A percentile compares a stretch with the other conserved stretches of the same genome.
Evolutionary conservation across 2,113 vertebrate genomes (phyloP).

Genomic region (Tursiops truncatus): DNA sequence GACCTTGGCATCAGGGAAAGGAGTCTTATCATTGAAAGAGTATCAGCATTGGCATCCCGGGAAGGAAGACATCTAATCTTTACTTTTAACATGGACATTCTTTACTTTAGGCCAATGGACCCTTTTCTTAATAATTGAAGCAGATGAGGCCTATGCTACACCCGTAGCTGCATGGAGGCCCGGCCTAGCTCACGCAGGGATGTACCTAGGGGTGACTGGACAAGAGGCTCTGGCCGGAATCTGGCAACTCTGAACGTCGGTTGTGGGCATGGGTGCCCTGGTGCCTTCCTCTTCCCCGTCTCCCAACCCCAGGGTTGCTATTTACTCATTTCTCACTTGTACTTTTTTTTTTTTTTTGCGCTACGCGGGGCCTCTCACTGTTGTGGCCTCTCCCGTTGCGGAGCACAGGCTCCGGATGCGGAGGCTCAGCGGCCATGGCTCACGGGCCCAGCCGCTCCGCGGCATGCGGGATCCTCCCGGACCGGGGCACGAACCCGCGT

Average conservation of each 20-base stretch:
- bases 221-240: conserved; percentile 60
- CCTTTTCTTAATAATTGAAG: not conserved
- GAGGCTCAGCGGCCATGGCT: too few species aligned
- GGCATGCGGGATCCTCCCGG: too few species aligned
- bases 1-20: not conserved
- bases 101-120: not conserved
- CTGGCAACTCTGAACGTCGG: conserved; percentile 62
- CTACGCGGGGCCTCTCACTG: too few species aligned
- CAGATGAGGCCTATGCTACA: conserved; percentile 90
- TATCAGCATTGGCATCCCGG: not conserved
- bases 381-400: too few species aligned
- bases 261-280: not conserved
- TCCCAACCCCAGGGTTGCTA: conserved; percentile 40
- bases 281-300: not conserved
- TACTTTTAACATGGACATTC: not conserved
- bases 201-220: conserved; percentile 29
- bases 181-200: not conserved
- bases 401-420: too few species aligned
- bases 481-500: too few species aligned
- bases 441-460: too few species aligned
- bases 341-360: too few species aligned
- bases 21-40: not conserved
- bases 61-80: not conserved
- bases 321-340: conserved; percentile 68
- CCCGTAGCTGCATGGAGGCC: conserved; percentile 81